Percentiles rank a stretch among this genome's conserved stretches.
Conservation (phyloP, 2,888 invertebrate species). For the Cryptus viduatorius region DNA sequence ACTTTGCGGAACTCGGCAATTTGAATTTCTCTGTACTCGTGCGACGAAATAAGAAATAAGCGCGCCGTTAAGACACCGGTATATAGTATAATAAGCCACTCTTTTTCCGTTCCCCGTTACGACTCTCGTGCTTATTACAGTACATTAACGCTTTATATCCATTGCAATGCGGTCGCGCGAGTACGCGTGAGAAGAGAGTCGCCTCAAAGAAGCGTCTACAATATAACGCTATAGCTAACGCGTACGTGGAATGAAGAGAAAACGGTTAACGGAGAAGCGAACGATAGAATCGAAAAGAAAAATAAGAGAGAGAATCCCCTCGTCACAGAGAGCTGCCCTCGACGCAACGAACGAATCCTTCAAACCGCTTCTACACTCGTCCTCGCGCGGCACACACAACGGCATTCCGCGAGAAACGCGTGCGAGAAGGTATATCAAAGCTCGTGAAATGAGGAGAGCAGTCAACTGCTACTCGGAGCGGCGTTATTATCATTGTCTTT, state of each 20-base stretch:
- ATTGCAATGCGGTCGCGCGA: slow-evolving; percentile 37
- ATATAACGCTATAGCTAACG: slow-evolving; percentile 30
- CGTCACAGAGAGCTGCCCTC: slow-evolving; percentile 39
- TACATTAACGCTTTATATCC: slow-evolving; percentile 63
- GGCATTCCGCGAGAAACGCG: slow-evolving; percentile 42
- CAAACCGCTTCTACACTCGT: slow-evolving; percentile 1
- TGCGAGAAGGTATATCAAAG: slow-evolving; percentile 26
- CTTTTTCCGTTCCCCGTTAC: slow-evolving; percentile 61
- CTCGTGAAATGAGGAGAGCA: slow-evolving; percentile 21
- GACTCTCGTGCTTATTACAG: slow-evolving; percentile 60
- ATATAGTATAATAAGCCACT: slow-evolving; percentile 52
- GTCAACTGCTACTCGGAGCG: not conserved
- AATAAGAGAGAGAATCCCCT: slow-evolving; percentile 23
- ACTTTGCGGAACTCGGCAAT: slow-evolving; percentile 21
- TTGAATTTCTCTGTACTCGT: not conserved
- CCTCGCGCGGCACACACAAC: slow-evolving; percentile 43
- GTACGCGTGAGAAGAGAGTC: slow-evolving; percentile 54
- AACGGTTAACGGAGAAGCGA: slow-evolving; percentile 14
- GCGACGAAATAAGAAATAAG: slow-evolving; percentile 37
- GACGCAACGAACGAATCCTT: slow-evolving; percentile 41
- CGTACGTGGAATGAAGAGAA: slow-evolving; percentile 40
- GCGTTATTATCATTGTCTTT: slow-evolving; percentile 8
- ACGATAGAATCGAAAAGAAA: slow-evolving; percentile 29
- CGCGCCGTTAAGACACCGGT: slow-evolving; percentile 52
- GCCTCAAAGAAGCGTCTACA: slow-evolving; percentile 27